These are phyloP conservation scores for Choloepus didactylus DNA, from an alignment of 2,797 vertebrate genomes.

Conservation along the genomic window DNA sequence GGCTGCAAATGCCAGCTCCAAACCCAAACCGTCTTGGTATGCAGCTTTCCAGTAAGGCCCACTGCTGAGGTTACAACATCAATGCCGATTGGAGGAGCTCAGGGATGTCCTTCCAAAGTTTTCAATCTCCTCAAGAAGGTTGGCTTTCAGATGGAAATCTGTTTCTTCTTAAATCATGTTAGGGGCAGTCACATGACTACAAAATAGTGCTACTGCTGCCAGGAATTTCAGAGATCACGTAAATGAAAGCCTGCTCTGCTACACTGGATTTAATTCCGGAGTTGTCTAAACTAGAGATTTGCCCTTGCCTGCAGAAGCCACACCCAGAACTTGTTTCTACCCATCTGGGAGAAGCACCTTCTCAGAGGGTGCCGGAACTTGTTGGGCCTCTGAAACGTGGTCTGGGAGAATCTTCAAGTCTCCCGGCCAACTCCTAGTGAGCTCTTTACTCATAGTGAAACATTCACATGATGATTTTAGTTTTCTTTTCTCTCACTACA, in stretches of 20 bases:
- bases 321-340: constrained; percentile 69
- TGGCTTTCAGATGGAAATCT: neutral
- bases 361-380: constrained; percentile 28
- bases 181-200: neutral
- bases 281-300: constrained; percentile 35
- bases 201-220: neutral
- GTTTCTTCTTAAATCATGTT: neutral
- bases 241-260: neutral
- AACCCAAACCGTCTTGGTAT: neutral
- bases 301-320: constrained; percentile 63
- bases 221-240: neutral
- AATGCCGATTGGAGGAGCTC: neutral
- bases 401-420: neutral
- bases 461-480: neutral
- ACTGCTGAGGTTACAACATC: neutral
- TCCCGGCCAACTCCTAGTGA: neutral
- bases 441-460: neutral
- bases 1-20: neutral
- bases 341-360: neutral
- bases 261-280: neutral
- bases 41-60: neutral
- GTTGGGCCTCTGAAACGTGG: constrained; percentile 38
- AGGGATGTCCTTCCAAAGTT: neutral
- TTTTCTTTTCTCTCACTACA: neutral
- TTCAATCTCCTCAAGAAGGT: neutral